These are phyloP conservation scores for Vanessa tameamea DNA, from an alignment of 1,140 invertebrate genomes.

Conservation along the genomic window DNA sequence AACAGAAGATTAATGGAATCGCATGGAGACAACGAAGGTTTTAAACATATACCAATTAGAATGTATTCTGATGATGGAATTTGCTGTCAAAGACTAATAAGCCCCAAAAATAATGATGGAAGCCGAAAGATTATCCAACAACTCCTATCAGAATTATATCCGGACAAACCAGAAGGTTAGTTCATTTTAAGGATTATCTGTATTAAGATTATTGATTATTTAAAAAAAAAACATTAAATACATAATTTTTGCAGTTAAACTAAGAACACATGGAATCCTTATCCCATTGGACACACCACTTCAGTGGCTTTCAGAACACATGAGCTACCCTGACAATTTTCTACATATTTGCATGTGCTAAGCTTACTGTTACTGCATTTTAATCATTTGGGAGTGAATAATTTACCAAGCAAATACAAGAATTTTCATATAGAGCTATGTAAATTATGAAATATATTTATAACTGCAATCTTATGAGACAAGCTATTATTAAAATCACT, in stretches of 20 bases:
- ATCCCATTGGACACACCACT: slow-evolving; percentile 94
- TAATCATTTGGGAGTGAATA: neutral
- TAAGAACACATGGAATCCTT: slow-evolving; percentile 94
- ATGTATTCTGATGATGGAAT: slow-evolving; percentile 90
- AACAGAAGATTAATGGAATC: slow-evolving; percentile 97
- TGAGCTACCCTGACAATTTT: slow-evolving; percentile 99
- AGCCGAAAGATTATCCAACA: slow-evolving; percentile 87
- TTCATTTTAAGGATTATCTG: neutral
- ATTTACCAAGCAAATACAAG: neutral
- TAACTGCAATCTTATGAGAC: neutral
- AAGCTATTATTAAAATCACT: slow-evolving; percentile 16
- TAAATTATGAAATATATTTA: slow-evolving; percentile 3
- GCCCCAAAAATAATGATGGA: slow-evolving; percentile 87
- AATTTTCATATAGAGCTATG: neutral
- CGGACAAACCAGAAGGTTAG: slow-evolving; percentile 81
- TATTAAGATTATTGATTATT: slow-evolving; percentile 3
- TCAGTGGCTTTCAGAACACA: slow-evolving; percentile 98
- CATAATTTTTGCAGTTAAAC: slow-evolving; percentile 83
- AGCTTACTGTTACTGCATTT: neutral
- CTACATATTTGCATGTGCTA: slow-evolving; percentile 88
- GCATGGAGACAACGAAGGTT: slow-evolving; percentile 87
- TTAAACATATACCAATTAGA: slow-evolving; percentile 96
- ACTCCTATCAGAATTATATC: slow-evolving; percentile 87
- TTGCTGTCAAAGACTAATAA: slow-evolving; percentile 89
- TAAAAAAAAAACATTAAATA: neutral